These are phyloP conservation scores for Rhagophthalmus giganteus DNA, from an alignment of 2,888 invertebrate species.

Conservation along the genomic window DNA sequence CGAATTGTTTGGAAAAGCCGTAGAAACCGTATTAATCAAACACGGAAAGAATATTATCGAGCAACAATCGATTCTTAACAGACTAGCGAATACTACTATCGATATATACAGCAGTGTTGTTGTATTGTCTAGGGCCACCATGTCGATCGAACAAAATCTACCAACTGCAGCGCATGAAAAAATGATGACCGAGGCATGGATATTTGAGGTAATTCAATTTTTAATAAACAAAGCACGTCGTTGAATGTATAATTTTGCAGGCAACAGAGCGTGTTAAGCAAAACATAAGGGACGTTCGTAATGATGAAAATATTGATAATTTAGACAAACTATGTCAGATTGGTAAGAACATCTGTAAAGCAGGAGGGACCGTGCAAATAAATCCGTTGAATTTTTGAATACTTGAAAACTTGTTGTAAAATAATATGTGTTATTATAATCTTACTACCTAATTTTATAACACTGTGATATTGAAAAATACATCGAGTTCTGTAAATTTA, in stretches of 20 bases:
- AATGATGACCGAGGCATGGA: slow-evolving; percentile 79
- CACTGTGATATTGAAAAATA: too few species aligned
- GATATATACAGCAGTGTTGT: slow-evolving; percentile 86
- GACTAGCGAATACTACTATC: slow-evolving; percentile 85
- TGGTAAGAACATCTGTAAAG: slow-evolving; percentile 68
- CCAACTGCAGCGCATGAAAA: slow-evolving; percentile 76
- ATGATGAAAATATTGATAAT: slow-evolving; percentile 61
- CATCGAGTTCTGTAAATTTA: too few species aligned
- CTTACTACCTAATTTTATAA: not conserved
- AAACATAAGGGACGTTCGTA: slow-evolving; percentile 65
- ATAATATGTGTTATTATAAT: not conserved
- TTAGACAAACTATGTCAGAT: slow-evolving; percentile 68
- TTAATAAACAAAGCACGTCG: not conserved
- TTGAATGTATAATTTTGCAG: slow-evolving; percentile 54
- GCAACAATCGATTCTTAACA: slow-evolving; percentile 87
- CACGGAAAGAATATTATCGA: slow-evolving; percentile 84
- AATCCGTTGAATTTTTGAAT: slow-evolving; percentile 67
- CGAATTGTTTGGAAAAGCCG: slow-evolving; percentile 73
- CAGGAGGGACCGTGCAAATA: slow-evolving; percentile 65
- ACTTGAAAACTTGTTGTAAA: not conserved
- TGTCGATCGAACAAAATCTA: slow-evolving; percentile 66
- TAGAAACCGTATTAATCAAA: slow-evolving; percentile 79
- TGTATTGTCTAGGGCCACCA: slow-evolving; percentile 80
- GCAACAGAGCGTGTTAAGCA: slow-evolving; percentile 67
- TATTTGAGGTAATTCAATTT: slow-evolving; percentile 68